Evolutionary conservation across 2,888 invertebrate genomes (phyloP), one percentile per base, ranked within the genome.

Genomic region (Asteroscopus sphinx): DNA sequence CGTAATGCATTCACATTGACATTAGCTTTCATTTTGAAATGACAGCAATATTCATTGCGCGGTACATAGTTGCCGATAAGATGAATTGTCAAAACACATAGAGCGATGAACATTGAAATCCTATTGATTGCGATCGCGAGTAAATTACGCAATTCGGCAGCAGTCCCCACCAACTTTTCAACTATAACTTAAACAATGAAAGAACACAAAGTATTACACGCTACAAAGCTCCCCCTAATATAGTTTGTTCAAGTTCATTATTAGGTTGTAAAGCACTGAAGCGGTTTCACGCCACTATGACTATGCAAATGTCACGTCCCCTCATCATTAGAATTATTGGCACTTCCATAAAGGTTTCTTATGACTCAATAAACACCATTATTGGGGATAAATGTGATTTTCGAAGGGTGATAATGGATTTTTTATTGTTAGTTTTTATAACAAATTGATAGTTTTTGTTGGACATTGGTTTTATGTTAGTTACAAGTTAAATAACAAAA

Each of bases 261-360:
- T 62, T 46, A 53, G 21, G 15, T 62, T 39, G 63, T 33, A 36
- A 42, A 32, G 56, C 42, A 39, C 68, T 68, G 49, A 53, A 68
- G 52, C 49, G 68, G 68, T 57, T 57, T 68, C 42, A 68, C 42
- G 39, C 44, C 40, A 56, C 67, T 68, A 68, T 57, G 57, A 62
- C 68, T 67, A 67, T 67, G 67, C 62, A 68, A 67, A 67, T 67
- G 32, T 21, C 21, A 32, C 28, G 56, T 56, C 57, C 68, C 65
- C 30, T 52, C 33, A 21, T 42, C 35, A 56, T 48, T 32, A 21
- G 13, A 41, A 36, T 37, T 61, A 67, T 67, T 61, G 52, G 37
- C 56, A 45, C 45, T 52, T 52, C 11, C 40, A 68, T 55, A 67
- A 67, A 61, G 41, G 39, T 48, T 55, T 48, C 52, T 62, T 62